Conservation (phyloP, 2,888 invertebrate genomes). For the Apamea epomidion region DNA sequence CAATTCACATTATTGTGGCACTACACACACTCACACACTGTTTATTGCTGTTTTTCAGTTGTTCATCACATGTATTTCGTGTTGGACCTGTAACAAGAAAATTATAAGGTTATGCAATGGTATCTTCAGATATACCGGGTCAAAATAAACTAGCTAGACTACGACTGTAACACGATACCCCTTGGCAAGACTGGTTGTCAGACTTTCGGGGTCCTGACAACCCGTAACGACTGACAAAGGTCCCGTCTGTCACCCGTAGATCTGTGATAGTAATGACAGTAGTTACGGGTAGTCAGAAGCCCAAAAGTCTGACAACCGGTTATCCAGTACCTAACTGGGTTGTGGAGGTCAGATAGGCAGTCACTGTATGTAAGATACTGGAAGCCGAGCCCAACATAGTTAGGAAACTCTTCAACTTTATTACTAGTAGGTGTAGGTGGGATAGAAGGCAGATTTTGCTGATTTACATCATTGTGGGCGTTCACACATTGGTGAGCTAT, state of each 20-base stretch:
- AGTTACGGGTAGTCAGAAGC: too few species aligned
- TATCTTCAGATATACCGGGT: not conserved
- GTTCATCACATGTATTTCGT: conserved; percentile 54
- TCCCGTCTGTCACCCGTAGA: too few species aligned
- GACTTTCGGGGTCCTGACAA: too few species aligned
- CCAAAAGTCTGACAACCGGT: too few species aligned
- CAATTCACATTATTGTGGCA: conserved; percentile 68
- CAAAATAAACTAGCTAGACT: not conserved
- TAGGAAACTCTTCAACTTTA: too few species aligned
- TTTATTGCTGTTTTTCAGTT: conserved; percentile 17
- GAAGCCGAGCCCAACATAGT: too few species aligned
- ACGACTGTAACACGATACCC: not conserved
- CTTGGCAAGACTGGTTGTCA: too few species aligned
- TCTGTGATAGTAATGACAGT: too few species aligned
- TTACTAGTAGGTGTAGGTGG: not conserved
- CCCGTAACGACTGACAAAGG: too few species aligned
- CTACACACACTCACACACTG: conserved; percentile 53
- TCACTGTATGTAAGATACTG: too few species aligned
- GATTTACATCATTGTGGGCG: not conserved
- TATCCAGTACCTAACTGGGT: too few species aligned
- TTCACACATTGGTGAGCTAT: not conserved
- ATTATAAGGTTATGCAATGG: not conserved
- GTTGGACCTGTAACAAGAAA: conserved; percentile 65
- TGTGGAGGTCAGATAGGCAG: too few species aligned
- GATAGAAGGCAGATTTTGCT: not conserved